phyloP scores from a whole-genome alignment of 1,140 invertebrate genomes.

The Propsilocerus akamusi region DNA sequence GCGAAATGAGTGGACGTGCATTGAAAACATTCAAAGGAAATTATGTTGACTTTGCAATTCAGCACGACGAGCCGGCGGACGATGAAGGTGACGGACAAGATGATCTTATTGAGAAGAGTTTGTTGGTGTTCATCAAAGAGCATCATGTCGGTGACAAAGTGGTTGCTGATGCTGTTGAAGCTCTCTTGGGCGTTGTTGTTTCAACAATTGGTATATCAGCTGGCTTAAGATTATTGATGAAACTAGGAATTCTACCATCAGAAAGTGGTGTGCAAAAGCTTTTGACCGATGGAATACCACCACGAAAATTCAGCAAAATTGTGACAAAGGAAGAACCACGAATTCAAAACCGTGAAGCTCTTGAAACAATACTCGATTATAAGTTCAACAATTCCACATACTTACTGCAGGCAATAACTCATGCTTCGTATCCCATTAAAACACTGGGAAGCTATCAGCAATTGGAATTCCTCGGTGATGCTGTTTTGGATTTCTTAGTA shows the following conservation, averaged over 20 bases:
- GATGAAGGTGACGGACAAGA: background rate
- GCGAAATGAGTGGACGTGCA: conserved; percentile 3
- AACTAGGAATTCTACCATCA: conserved; percentile 43
- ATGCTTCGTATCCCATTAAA: conserved; percentile 68
- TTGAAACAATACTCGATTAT: conserved; percentile 46
- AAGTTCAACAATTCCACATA: conserved; percentile 40
- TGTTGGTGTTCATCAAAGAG: conserved; percentile 4
- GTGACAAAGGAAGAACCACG: conserved; percentile 14
- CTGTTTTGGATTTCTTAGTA: conserved; percentile 84
- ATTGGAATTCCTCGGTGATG: conserved; percentile 90
- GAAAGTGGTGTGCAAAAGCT: conserved; percentile 9
- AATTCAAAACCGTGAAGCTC: conserved; percentile 19
- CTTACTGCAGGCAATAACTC: conserved; percentile 72
- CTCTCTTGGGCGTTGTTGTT: conserved; percentile 62
- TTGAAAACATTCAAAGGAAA: background rate
- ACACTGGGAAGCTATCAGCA: conserved; percentile 84
- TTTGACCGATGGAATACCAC: background rate
- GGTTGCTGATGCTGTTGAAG: conserved; percentile 67
- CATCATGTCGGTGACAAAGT: conserved; percentile 14
- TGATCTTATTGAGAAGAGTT: background rate
- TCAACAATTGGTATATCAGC: conserved; percentile 31
- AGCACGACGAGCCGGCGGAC: background rate
- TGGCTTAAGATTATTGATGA: conserved; percentile 45
- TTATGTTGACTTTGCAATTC: background rate
- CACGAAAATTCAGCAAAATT: conserved; percentile 7